phyloP scores from a whole-genome alignment of 2,113 vertebrate genomes.

The Micronycteris hirsuta region DNA sequence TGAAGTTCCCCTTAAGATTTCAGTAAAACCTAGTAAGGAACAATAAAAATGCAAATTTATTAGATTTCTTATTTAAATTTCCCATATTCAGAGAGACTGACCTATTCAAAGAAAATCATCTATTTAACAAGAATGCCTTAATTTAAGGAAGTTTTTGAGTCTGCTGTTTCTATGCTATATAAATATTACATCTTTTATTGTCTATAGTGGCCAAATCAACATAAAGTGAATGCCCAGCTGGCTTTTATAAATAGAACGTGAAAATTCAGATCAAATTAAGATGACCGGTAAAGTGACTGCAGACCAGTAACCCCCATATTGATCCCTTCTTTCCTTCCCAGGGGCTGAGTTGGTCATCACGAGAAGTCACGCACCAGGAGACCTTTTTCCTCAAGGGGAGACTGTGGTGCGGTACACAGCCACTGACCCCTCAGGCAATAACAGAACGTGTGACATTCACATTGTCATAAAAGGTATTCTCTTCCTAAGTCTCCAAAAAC shows the following conservation, averaged over 20 bases:
- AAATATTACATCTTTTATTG: neutral
- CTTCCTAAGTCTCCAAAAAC: neutral
- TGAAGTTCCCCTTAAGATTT: neutral
- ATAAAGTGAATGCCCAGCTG: neutral
- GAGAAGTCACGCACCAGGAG: constrained; percentile 87
- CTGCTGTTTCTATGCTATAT: neutral
- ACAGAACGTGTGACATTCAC: constrained; percentile 91
- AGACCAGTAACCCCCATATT: neutral
- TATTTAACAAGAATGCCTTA: neutral
- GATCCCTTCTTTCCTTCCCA: constrained; percentile 59
- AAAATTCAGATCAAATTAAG: neutral
- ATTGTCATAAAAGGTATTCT: constrained; percentile 89
- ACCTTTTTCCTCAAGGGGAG: constrained; percentile 89
- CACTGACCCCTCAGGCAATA: constrained; percentile 92
- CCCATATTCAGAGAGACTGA: neutral
- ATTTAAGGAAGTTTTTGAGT: neutral
- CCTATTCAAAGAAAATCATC: neutral
- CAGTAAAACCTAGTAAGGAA: neutral
- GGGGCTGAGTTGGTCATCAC: constrained; percentile 85
- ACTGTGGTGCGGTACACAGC: constrained; percentile 90
- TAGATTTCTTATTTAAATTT: neutral
- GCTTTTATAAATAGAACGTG: neutral
- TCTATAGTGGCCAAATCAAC: neutral
- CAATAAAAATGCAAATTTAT: neutral
- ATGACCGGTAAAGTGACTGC: neutral